phyloP scores from a whole-genome alignment of 2,888 invertebrate genomes.

The Eupithecia centaureata region DNA sequence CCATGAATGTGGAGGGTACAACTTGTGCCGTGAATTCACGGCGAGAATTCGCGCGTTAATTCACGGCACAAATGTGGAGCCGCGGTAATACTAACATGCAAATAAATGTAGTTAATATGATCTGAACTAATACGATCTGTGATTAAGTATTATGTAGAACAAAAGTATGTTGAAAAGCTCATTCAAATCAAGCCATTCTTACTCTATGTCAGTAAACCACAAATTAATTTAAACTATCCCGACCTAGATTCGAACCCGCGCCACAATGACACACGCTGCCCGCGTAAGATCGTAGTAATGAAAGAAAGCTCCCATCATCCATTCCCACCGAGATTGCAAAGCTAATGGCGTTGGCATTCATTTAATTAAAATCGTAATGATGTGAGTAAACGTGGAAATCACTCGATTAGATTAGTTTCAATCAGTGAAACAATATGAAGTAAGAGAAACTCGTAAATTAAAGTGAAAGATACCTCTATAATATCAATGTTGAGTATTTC shows the following conservation, averaged over 20 bases:
- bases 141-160: background rate
- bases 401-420: background rate
- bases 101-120: too few species aligned
- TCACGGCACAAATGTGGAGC: too few species aligned
- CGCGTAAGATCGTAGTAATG: conserved; percentile 37
- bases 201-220: conserved; percentile 26
- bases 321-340: conserved; percentile 29
- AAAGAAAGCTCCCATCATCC: conserved; percentile 54
- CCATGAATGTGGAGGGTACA: too few species aligned
- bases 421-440: background rate
- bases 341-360: conserved; percentile 23
- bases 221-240: conserved; percentile 57
- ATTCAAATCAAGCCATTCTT: background rate
- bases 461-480: too few species aligned
- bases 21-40: too few species aligned
- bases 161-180: background rate
- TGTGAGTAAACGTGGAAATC: conserved; percentile 3
- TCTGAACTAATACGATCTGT: too few species aligned
- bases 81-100: too few species aligned
- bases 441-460: background rate
- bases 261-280: conserved; percentile 44
- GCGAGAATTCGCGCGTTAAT: too few species aligned
- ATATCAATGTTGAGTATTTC: too few species aligned
- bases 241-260: conserved; percentile 56
- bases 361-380: conserved; percentile 30